Base-by-base conservation (phyloP, 2,113 vertebrate species). In the Lagopus muta region DNA sequence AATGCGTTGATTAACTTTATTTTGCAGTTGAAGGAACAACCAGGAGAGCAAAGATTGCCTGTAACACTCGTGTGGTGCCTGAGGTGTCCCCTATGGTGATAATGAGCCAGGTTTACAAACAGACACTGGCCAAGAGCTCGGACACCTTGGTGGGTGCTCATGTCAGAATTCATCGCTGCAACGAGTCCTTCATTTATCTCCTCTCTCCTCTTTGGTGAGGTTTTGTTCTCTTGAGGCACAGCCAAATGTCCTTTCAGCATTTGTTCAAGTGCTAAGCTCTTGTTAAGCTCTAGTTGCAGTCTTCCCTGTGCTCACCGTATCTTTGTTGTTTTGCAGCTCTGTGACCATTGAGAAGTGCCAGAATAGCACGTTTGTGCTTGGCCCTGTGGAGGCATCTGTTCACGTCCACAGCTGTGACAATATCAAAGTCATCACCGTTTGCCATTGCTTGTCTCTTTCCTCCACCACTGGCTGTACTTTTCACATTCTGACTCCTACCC, bases 81-180 rank as follows among this genome's bases (percentile, higher is more conserved):
- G 92, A 90, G 55, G 98, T 97, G 93, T 98, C 98, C 89, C 98
- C 98, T 84, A 97, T 99, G 91, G 98, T 99, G 77, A 95, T 99
- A 36, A 99, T 99, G 98, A 99, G 98, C 50, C 99, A 99, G 66
- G 98, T 99, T 54, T 98, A 98, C 95, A 99, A 98, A 87, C 99
- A 99, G 97, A 99, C 99, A 0, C 82, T 99, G 96, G 99, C 99
- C 74, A 99, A 99, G 97, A 99, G 99, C 92, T 99, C 99, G 0
- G 98, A 99, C 82, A 99, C 98, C 65, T 94, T 99, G 95, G 98
- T 98, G 4, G 98, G 98, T 3, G 98, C 99, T 70, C 99, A 99
- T 6, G 77, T 99, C 64, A 99, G 98, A 80, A 98, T 99, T 92
- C 98, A 99, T 96, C 97, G 98, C 52, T 99, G 99, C 97, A 98